phyloP scores from a whole-genome alignment of 1,140 invertebrate genomes.

The Drosophila punjabiensis region DNA sequence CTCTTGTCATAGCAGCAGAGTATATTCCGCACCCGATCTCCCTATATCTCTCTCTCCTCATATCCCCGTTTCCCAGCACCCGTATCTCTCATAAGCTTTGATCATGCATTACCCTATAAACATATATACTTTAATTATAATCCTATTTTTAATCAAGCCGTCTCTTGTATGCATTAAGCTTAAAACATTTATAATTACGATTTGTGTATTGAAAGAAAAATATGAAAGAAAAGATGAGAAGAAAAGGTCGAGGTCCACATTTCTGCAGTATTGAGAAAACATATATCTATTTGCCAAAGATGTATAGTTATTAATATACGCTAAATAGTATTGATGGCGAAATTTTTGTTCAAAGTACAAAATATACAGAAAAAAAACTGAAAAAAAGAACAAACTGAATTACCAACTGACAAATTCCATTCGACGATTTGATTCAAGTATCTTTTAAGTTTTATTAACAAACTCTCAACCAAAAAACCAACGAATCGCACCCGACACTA shows the following conservation, averaged over 20 bases:
- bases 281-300: conserved; percentile 81
- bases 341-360: conserved; percentile 85
- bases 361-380: conserved; percentile 45
- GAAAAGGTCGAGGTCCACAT: conserved; percentile 85
- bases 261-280: conserved; percentile 81
- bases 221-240: conserved; percentile 63
- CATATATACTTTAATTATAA: conserved; percentile 39
- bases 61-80: conserved; percentile 14
- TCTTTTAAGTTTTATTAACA: conserved; percentile 72
- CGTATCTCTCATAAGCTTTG: conserved; percentile 38
- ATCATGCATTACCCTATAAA: conserved; percentile 32
- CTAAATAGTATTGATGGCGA: conserved; percentile 85
- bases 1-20: conserved; percentile 39
- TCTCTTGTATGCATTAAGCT: conserved; percentile 85
- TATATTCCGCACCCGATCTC: conserved; percentile 29
- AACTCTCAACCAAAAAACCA: conserved; percentile 19
- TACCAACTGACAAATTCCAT: conserved; percentile 42
- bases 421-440: conserved; percentile 53
- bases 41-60: conserved; percentile 2
- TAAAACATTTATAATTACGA: conserved; percentile 70
- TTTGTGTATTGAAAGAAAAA: conserved; percentile 74
- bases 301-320: conserved; percentile 83
- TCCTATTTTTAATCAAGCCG: conserved; percentile 75
- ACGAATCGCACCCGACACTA: conserved; percentile 24
- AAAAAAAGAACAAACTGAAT: conserved; percentile 23